phyloP scores from a whole-genome alignment of 2,888 invertebrate species.

The Tigriopus californicus region DNA sequence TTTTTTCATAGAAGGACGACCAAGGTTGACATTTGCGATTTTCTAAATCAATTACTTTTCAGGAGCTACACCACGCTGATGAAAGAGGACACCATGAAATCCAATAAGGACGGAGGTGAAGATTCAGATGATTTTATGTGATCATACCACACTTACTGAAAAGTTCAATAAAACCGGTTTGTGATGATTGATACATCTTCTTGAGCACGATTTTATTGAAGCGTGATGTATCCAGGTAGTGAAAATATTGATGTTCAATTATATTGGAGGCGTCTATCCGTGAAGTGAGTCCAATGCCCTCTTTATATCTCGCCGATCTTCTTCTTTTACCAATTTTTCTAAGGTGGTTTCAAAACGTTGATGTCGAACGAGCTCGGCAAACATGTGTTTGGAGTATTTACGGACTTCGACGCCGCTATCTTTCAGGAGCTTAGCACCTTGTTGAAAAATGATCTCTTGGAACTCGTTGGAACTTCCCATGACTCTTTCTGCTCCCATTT shows the following conservation, averaged over 20 bases:
- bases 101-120: constrained; percentile 59
- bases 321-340: not conserved
- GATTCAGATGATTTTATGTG: constrained; percentile 92
- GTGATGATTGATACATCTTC: no score
- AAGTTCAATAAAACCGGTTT: no score
- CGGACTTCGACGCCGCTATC: not conserved
- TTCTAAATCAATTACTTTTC: not conserved
- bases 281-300: constrained; percentile 1
- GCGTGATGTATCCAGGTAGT: no score
- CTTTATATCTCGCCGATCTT: not conserved
- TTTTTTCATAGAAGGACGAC: no score
- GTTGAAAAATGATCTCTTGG: not conserved
- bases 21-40: no score
- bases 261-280: not conserved
- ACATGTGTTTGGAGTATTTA: not conserved
- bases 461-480: constrained; percentile 27
- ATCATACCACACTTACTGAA: constrained; percentile 21
- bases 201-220: no score
- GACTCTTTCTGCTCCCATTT: constrained; percentile 48
- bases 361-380: not conserved
- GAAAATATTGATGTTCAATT: no score
- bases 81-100: constrained; percentile 52
- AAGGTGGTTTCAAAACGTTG: not conserved
- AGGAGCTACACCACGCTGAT: constrained; percentile 20
- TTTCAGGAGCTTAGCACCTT: not conserved